phyloP scores from a whole-genome alignment of 2,797 vertebrate genomes.

The Chaetodon trifasciatus region DNA sequence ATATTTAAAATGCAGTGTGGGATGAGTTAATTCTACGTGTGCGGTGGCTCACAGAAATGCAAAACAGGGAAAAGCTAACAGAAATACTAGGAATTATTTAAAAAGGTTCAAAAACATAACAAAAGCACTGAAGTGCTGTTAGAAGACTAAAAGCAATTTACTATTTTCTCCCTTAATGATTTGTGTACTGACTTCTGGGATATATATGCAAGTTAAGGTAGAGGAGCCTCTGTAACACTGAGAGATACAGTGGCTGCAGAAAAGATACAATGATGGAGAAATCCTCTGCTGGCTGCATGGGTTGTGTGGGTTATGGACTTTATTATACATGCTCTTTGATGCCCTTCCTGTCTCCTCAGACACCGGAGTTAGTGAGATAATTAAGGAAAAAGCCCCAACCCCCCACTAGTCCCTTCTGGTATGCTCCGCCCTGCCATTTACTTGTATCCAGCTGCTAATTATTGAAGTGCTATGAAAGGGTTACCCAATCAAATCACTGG shows the following conservation, averaged over 20 bases:
- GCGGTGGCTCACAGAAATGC: background rate
- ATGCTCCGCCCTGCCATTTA: slow-evolving; percentile 60
- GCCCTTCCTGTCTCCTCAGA: slow-evolving; percentile 44
- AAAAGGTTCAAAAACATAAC: background rate
- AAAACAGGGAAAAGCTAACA: background rate
- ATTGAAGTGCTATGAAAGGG: slow-evolving; percentile 70
- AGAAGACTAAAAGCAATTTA: background rate
- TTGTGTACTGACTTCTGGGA: background rate
- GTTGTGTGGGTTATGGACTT: slow-evolving; percentile 34
- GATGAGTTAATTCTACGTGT: slow-evolving; percentile 14
- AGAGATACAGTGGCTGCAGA: slow-evolving; percentile 13
- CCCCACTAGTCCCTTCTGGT: slow-evolving; percentile 37
- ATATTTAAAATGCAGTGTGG: background rate
- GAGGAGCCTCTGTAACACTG: slow-evolving; percentile 11
- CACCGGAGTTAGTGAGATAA: slow-evolving; percentile 50
- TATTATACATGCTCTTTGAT: slow-evolving; percentile 71
- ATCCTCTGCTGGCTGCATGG: slow-evolving; percentile 13
- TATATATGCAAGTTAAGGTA: background rate
- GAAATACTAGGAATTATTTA: background rate
- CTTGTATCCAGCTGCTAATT: slow-evolving; percentile 67
- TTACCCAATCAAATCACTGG: slow-evolving; percentile 72
- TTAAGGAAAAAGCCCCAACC: slow-evolving; percentile 61
- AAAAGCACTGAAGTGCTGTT: background rate
- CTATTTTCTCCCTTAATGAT: background rate
- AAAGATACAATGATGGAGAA: slow-evolving; percentile 40